Evolutionary conservation across 1,140 invertebrate species (phyloP).

Genomic region (Pseudomyrmex flavicornis): DNA sequence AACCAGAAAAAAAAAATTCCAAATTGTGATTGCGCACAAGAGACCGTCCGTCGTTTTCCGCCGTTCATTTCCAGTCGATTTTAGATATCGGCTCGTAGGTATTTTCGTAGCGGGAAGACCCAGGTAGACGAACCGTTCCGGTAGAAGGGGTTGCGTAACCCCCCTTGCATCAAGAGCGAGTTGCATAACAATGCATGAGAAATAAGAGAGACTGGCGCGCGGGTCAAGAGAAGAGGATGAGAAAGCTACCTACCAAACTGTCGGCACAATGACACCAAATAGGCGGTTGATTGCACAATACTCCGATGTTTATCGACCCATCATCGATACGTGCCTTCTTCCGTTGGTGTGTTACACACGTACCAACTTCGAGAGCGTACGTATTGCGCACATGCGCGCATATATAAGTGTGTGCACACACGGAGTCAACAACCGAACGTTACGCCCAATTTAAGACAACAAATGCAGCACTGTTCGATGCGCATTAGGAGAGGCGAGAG

Average conservation of each 20-base stretch:
- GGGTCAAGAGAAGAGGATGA: conserved; percentile 74
- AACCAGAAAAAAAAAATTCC: not conserved
- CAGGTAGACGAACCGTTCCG: conserved; percentile 63
- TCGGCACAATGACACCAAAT: conserved; percentile 84
- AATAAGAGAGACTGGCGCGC: conserved; percentile 59
- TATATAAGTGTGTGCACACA: conserved; percentile 61
- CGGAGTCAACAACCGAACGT: conserved; percentile 82
- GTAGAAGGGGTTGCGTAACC: conserved; percentile 70
- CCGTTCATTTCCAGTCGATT: conserved; percentile 42
- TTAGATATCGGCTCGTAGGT: conserved; percentile 50
- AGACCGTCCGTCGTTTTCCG: not conserved
- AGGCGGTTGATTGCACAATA: conserved; percentile 84
- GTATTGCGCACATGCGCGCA: conserved; percentile 17
- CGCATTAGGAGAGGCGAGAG: conserved; percentile 76
- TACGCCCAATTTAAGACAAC: conserved; percentile 83
- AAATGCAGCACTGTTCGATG: conserved; percentile 76
- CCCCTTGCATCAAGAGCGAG: conserved; percentile 52
- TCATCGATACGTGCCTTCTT: conserved; percentile 80
- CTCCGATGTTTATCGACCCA: conserved; percentile 83
- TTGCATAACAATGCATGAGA: conserved; percentile 46
- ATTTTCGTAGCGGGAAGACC: conserved; percentile 18
- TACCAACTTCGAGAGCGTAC: not conserved
- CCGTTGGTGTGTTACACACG: not conserved
- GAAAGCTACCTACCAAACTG: conserved; percentile 78
- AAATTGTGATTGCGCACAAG: not conserved